phyloP scores from a whole-genome alignment of 2,113 vertebrate genomes.

The Passer domesticus region DNA sequence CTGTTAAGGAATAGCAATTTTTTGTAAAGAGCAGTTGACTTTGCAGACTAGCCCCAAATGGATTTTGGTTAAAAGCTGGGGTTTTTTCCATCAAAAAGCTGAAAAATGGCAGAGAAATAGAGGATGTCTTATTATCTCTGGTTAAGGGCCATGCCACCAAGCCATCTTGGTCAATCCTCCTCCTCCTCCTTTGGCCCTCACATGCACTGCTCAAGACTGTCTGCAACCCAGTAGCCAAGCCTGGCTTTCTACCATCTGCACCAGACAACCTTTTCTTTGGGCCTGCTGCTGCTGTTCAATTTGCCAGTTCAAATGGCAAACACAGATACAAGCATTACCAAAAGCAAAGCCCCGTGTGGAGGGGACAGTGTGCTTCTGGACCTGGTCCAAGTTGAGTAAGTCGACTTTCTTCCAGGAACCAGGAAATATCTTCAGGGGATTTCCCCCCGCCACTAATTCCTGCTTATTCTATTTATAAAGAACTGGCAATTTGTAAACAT shows the following conservation, averaged over 20 bases:
- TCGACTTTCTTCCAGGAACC: not conserved
- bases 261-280: not conserved
- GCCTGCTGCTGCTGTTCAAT: not conserved
- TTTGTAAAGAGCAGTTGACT: not conserved
- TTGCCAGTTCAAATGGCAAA: not conserved
- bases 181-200: not conserved
- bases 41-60: not conserved
- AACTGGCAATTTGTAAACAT: not conserved
- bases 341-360: not conserved
- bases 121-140: not conserved
- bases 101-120: not conserved
- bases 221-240: not conserved
- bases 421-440: slow-evolving; percentile 5
- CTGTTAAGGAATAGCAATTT: not conserved
- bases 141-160: not conserved
- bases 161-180: not conserved
- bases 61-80: not conserved
- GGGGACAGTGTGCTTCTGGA: not conserved
- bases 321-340: not conserved
- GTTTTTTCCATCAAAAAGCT: not conserved
- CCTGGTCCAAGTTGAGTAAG: not conserved
- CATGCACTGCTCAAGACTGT: not conserved
- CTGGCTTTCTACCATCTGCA: not conserved
- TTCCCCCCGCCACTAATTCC: not conserved
- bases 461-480: slow-evolving; percentile 1